Conservation (phyloP, 2,888 invertebrate genomes). For the Dasypolia templi region DNA sequence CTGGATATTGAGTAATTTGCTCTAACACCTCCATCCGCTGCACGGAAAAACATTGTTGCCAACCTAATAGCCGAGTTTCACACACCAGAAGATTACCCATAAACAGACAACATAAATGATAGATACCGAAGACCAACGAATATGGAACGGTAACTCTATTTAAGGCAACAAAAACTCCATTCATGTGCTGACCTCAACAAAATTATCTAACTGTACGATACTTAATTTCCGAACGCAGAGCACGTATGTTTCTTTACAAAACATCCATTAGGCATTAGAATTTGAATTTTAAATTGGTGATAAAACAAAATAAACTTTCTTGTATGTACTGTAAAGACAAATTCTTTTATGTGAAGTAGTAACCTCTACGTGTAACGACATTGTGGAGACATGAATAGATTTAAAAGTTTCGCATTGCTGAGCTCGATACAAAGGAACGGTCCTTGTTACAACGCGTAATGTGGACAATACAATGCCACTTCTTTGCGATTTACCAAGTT, state of each 20-base stretch:
- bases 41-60: slow-evolving; percentile 68
- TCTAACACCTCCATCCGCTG: slow-evolving; percentile 53
- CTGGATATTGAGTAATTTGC: slow-evolving; percentile 63
- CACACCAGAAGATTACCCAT: slow-evolving; percentile 75
- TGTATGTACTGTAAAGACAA: slow-evolving; percentile 45
- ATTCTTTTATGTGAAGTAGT: slow-evolving; percentile 66
- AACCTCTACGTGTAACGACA: slow-evolving; percentile 51
- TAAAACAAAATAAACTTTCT: slow-evolving; percentile 75
- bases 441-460: slow-evolving; percentile 72
- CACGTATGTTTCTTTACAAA: slow-evolving; percentile 76
- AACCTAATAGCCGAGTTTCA: slow-evolving; percentile 80
- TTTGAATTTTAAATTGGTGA: slow-evolving; percentile 73
- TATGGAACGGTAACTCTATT: slow-evolving; percentile 78
- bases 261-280: slow-evolving; percentile 71
- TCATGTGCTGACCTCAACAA: slow-evolving; percentile 77
- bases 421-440: slow-evolving; percentile 77
- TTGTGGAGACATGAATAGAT: slow-evolving; percentile 69
- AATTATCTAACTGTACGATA: slow-evolving; percentile 84
- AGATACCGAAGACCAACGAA: slow-evolving; percentile 59
- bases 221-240: slow-evolving; percentile 76
- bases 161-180: slow-evolving; percentile 78
- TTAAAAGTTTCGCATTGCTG: slow-evolving; percentile 76
- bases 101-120: slow-evolving; percentile 70
- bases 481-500: slow-evolving; percentile 66
- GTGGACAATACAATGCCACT: slow-evolving; percentile 66